phyloP scores from a whole-genome alignment of 92 coral and sea anemone species.

The Meandrina meandrites region DNA sequence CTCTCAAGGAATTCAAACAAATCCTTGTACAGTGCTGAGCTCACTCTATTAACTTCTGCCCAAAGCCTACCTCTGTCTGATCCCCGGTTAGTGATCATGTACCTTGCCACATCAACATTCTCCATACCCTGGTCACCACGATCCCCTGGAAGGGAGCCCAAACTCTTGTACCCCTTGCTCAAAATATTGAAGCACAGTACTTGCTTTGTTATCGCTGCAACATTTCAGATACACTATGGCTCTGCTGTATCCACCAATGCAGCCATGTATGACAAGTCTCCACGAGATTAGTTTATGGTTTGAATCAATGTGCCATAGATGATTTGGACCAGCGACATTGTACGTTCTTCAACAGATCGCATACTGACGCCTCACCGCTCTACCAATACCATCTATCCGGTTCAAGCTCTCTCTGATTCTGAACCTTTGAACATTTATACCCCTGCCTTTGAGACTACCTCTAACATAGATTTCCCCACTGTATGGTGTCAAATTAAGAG shows the following conservation, averaged over 20 bases:
- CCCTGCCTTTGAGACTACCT: no score
- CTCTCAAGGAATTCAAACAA: slow-evolving; percentile 38
- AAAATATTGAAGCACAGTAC: slow-evolving; percentile 60
- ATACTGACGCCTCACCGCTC: slow-evolving; percentile 61
- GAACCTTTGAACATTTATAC: no score
- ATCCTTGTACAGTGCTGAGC: slow-evolving; percentile 36
- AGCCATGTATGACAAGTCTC: slow-evolving; percentile 54
- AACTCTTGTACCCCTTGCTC: slow-evolving; percentile 38
- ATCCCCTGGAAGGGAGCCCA: slow-evolving; percentile 71
- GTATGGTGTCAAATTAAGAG: no score
- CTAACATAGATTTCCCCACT: no score
- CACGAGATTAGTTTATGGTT: slow-evolving; percentile 64
- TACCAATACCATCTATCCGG: no score
- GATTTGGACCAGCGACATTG: slow-evolving; percentile 62
- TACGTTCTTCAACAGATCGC: slow-evolving; percentile 59
- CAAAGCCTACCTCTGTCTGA: slow-evolving; percentile 49
- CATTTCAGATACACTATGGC: slow-evolving; percentile 46
- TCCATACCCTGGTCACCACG: slow-evolving; percentile 58
- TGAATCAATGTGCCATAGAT: slow-evolving; percentile 65
- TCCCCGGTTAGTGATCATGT: slow-evolving; percentile 55
- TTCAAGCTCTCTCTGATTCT: no score
- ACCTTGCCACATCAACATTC: slow-evolving; percentile 59
- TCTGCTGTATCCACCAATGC: slow-evolving; percentile 59
- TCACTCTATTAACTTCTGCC: slow-evolving; percentile 43
- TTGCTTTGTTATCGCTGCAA: slow-evolving; percentile 53